Conservation (phyloP, 53 echinoderm and acorn worm genomes). For the Stichopus horrens region DNA sequence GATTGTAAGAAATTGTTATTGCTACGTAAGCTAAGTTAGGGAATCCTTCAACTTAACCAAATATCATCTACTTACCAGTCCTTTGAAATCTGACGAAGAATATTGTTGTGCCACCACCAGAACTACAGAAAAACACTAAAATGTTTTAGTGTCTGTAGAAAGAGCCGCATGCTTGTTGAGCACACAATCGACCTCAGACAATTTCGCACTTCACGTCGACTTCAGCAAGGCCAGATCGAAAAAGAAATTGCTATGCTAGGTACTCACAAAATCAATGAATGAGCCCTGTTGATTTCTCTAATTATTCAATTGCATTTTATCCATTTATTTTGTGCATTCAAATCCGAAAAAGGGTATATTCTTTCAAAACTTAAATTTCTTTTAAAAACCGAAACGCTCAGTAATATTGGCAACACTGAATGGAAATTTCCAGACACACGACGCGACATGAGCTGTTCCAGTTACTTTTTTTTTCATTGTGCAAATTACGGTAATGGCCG, state of each 20-base stretch:
- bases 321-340: too few species aligned
- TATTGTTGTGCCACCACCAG: not conserved
- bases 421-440: slow-evolving; percentile 36
- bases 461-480: too few species aligned
- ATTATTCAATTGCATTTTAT: too few species aligned
- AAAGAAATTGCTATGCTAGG: too few species aligned
- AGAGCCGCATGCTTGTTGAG: not conserved
- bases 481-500: too few species aligned
- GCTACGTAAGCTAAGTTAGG: not conserved
- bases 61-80: not conserved
- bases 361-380: not conserved
- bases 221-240: too few species aligned
- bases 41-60: not conserved
- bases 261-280: too few species aligned
- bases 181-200: not conserved
- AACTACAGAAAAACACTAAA: not conserved
- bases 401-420: not conserved
- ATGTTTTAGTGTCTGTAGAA: not conserved
- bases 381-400: not conserved
- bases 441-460: not conserved
- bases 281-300: too few species aligned
- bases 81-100: not conserved
- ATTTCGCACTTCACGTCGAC: not conserved
- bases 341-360: too few species aligned
- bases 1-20: too few species aligned